A percentile compares a stretch with the other conserved stretches of the same genome.
Evolutionary conservation across 2,113 vertebrate genomes (phyloP).

Genomic region (Maccullochella peelii): DNA sequence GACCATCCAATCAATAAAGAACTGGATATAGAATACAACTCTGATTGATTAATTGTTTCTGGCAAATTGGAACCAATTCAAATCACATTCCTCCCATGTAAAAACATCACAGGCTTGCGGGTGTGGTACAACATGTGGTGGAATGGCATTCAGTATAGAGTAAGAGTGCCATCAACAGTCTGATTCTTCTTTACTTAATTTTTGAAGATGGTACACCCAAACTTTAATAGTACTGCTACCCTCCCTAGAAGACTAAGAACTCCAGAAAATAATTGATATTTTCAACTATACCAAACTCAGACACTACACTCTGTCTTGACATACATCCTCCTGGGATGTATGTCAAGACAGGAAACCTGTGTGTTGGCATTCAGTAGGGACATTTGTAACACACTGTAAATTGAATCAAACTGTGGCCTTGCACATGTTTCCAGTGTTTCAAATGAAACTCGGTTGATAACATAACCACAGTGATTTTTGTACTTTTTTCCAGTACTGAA

Average conservation of each 20-base stretch:
- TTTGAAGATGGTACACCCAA: not conserved
- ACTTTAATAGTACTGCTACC: not conserved
- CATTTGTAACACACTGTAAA: slow-evolving; percentile 26
- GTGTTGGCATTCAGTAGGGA: not conserved
- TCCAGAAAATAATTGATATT: not conserved
- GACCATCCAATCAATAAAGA: slow-evolving; percentile 57
- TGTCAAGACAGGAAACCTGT: not conserved
- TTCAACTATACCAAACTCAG: not conserved
- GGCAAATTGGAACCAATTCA: slow-evolving; percentile 56
- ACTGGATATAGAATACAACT: slow-evolving; percentile 54
- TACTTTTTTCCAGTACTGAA: not conserved
- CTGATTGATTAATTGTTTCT: slow-evolving; percentile 53
- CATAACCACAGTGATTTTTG: not conserved
- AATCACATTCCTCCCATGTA: slow-evolving; percentile 19
- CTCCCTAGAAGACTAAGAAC: not conserved
- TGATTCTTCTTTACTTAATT: not conserved
- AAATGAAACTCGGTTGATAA: slow-evolving; percentile 20
- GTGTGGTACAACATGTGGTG: not conserved
- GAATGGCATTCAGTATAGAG: slow-evolving; percentile 1
- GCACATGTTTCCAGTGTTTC: not conserved
- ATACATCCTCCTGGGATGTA: not conserved
- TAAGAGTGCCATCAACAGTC: not conserved
- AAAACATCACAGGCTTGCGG: slow-evolving; percentile 17
- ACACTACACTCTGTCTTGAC: not conserved
- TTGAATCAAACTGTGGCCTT: slow-evolving; percentile 5